A percentile compares a stretch with the other conserved stretches of the same genome.
Evolutionary conservation across 2,888 invertebrate genomes (phyloP).

Genomic region (Drosophila ochracea): DNA sequence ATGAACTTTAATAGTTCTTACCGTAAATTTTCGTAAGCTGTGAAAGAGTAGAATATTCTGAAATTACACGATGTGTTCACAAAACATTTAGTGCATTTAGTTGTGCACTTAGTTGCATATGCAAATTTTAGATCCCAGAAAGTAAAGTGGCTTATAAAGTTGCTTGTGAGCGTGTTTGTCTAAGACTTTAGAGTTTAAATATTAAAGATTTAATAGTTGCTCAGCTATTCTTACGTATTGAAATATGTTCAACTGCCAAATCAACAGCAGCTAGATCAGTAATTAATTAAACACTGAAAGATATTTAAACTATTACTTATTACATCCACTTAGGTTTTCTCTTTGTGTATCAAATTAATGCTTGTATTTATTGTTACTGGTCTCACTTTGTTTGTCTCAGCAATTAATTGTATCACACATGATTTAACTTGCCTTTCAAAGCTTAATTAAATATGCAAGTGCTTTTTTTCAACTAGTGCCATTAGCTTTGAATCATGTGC

Average conservation of each 20-base stretch:
- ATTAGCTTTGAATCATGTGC: constrained; percentile 24
- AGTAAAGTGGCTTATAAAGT: not conserved
- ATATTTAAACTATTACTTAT: not conserved
- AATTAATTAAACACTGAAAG: not conserved
- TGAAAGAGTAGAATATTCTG: not conserved
- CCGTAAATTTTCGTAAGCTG: not conserved
- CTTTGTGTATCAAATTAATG: not conserved
- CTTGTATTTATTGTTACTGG: not conserved
- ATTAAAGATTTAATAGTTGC: not conserved
- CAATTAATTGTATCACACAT: not conserved
- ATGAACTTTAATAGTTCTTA: not conserved
- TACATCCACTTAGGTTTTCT: not conserved
- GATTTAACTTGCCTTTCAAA: not conserved
- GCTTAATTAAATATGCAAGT: constrained; percentile 17
- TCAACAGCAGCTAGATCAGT: not conserved
- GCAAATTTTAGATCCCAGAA: not conserved
- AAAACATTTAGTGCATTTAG: not conserved
- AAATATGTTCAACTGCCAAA: not conserved
- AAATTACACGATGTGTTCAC: not conserved
- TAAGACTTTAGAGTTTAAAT: not conserved
- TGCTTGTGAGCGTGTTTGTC: not conserved
- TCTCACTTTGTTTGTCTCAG: not conserved
- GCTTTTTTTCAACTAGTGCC: constrained; percentile 9
- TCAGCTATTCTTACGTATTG: not conserved
- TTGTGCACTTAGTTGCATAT: not conserved